Evolutionary conservation across 2,113 vertebrate species (phyloP), one percentile per base, ranked within the genome.

Genomic region (Eira barbara): DNA sequence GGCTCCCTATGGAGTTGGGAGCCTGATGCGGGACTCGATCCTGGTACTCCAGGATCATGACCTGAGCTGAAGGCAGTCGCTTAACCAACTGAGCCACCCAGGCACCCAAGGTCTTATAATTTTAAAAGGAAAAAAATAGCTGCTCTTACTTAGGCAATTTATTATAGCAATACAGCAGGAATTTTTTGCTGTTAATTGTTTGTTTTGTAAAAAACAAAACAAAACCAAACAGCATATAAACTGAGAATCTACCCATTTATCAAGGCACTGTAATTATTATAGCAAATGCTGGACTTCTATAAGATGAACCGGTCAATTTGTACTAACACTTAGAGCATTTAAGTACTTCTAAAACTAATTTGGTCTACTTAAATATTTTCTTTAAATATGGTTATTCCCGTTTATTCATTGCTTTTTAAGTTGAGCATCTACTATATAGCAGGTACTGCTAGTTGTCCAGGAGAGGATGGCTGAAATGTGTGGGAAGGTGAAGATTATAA

Each of bases 271-370:
- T 25, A 12, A 71, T 73, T 63, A 86, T 55, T 52, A 23, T 31
- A 65, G 11, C 1, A 71, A 84, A 79, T n/a, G 8, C 61, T 85
- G 74, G 42, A 83, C 45, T n/a, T 82, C 27, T 69, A n/a, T 57
- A 21, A 84, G 55, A 67, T 88, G 15, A 91, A 47, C 3, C 18
- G 7, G 5, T 85, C 42, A 76, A 14, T n/a, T 47, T 27, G 6
- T 11, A 20, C 23, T 92, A 31, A 82, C 21, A 71, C 25, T 81
- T 63, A 61, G 61, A 94, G 36, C 7, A 84, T 27, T 63, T 79
- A 42, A 88, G 7, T 27, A 63, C 89, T 92, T 95, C 39, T 76
- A 84, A 95, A 94, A 84, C 3, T 57, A 92, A 83, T 79, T 86
- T 17, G 8, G 29, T 59, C 89, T 86, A 45, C 57, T 90, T 86